These are phyloP conservation scores for Eupristina koningsbergeri DNA, from an alignment of 1,140 invertebrate species.

Conservation along the genomic window DNA sequence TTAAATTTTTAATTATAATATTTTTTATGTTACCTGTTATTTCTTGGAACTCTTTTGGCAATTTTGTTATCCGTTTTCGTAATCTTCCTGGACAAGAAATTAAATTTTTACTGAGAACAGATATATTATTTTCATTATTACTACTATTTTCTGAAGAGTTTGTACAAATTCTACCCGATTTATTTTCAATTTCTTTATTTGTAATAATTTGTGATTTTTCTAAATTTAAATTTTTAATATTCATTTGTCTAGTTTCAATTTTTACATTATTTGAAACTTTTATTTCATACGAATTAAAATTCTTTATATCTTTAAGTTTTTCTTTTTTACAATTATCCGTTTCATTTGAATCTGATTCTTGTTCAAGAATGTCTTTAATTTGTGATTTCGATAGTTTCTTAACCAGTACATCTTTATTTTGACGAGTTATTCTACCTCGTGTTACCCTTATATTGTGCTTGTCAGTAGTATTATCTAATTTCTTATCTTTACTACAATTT, in stretches of 20 bases:
- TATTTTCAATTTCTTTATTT: not conserved
- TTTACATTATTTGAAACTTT: not conserved
- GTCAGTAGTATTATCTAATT: not conserved
- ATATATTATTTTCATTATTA: slow-evolving; percentile 18
- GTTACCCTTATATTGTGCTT: not conserved
- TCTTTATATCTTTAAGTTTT: not conserved
- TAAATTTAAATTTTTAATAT: not conserved
- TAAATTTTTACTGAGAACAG: not conserved
- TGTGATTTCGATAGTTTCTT: not conserved
- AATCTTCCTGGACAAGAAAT: slow-evolving; percentile 7
- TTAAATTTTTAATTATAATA: not conserved
- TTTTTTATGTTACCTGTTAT: slow-evolving; percentile 49
- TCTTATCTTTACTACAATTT: not conserved
- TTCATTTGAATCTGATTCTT: slow-evolving; percentile 21
- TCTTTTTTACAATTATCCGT: not conserved
- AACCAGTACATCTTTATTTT: not conserved
- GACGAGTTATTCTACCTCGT: not conserved
- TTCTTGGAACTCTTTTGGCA: slow-evolving; percentile 55
- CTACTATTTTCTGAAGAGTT: not conserved
- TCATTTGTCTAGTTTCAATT: not conserved
- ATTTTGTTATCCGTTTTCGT: not conserved
- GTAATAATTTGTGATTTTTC: not conserved
- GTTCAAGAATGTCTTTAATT: not conserved
- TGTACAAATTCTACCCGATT: not conserved
- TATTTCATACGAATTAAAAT: not conserved